A percentile compares a stretch with the other conserved stretches of the same genome.
Conservation (phyloP, 2,797 vertebrate species). For the Myotis daubentonii region DNA sequence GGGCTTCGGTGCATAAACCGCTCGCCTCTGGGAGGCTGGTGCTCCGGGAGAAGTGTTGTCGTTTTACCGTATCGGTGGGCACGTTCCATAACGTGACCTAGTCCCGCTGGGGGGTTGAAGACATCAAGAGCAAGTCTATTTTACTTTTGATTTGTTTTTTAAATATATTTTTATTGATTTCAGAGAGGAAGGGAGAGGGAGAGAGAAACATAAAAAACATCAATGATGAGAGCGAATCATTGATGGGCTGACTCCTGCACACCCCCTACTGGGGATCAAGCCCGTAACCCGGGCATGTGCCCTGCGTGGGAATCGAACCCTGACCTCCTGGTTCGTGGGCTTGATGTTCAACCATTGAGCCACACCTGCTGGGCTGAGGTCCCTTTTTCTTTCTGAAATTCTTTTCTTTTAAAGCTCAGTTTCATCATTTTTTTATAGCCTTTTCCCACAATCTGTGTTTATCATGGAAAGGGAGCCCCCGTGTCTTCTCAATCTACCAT, state of each 20-base stretch:
- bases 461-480: neutral
- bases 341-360: no score
- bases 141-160: neutral
- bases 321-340: no score
- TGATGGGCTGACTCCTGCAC: no score
- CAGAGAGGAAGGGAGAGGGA: no score
- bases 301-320: no score
- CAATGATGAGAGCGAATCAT: no score
- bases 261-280: no score
- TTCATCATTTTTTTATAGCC: neutral
- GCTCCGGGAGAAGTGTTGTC: conserved; percentile 34
- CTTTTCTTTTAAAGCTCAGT: neutral
- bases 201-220: no score
- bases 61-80: conserved; percentile 63
- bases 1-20: neutral
- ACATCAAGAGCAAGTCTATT: neutral
- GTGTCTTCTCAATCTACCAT: neutral
- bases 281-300: no score
- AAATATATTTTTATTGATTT: no score
- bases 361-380: neutral
- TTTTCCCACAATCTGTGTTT: neutral
- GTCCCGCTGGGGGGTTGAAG: conserved; percentile 34
- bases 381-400: neutral
- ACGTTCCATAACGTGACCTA: conserved; percentile 60
- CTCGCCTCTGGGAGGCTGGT: neutral